Conservation (phyloP, 2,113 vertebrate genomes). For the Prinia subflava region DNA sequence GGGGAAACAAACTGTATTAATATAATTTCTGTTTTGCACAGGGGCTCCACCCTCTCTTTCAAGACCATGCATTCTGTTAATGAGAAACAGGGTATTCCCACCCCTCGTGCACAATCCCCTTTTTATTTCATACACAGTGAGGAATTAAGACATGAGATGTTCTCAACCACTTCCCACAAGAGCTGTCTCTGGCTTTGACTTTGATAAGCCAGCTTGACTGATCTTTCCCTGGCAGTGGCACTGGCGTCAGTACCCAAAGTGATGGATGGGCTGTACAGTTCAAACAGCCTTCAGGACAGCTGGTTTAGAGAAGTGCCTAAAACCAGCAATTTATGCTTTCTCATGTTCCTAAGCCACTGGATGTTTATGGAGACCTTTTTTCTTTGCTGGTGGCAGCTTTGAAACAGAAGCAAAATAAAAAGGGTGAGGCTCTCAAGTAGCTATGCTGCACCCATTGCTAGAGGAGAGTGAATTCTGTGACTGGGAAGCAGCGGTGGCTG, state of each 20-base stretch:
- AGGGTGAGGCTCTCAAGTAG: neutral
- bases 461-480: neutral
- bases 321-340: neutral
- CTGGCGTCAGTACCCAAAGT: neutral
- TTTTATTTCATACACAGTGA: constrained; percentile 8
- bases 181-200: constrained; percentile 16
- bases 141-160: constrained; percentile 5
- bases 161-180: constrained; percentile 21
- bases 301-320: neutral
- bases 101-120: neutral
- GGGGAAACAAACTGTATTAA: neutral
- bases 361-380: neutral
- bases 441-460: neutral
- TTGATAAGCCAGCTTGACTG: constrained; percentile 1
- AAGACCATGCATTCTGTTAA: neutral
- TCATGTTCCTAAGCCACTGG: neutral
- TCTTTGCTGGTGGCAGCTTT: neutral
- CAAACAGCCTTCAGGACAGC: neutral
- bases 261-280: neutral
- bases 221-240: neutral
- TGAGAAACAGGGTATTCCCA: constrained; percentile 39
- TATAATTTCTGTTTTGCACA: neutral
- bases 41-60: neutral
- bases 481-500: accelerated
- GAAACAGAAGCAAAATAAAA: neutral